These are phyloP conservation scores for Chionis minor DNA, from an alignment of 2,113 vertebrate genomes.

Conservation along the genomic window DNA sequence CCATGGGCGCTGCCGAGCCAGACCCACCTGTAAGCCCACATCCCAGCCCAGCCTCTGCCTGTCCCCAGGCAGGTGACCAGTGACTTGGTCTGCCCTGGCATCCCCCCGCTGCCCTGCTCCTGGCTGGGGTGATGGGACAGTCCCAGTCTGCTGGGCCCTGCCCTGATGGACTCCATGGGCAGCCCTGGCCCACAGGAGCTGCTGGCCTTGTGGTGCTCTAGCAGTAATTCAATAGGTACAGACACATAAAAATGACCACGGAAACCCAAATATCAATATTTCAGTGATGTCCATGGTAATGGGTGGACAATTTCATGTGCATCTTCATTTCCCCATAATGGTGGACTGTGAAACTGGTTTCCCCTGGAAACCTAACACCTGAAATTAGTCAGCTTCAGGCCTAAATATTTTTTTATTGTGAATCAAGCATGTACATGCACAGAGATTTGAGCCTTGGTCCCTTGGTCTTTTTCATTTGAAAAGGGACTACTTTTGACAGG, in stretches of 20 bases:
- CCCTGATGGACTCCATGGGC: background rate
- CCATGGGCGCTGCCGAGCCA: accelerated
- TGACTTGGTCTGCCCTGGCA: background rate
- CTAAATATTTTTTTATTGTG: background rate
- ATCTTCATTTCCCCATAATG: background rate
- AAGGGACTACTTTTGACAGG: background rate
- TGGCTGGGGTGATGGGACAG: background rate
- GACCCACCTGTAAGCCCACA: background rate
- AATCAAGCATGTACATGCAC: background rate
- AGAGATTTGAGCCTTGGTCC: background rate
- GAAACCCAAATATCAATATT: background rate
- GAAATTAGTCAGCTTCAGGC: background rate
- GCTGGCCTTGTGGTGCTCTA: background rate
- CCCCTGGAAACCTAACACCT: background rate
- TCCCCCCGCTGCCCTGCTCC: accelerated
- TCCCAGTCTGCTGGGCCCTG: background rate
- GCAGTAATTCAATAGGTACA: background rate
- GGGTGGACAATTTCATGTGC: background rate
- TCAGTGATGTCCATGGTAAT: background rate
- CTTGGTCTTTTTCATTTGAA: background rate
- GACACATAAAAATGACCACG: background rate
- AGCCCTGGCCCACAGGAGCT: background rate
- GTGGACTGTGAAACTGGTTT: background rate
- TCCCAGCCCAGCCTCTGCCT: accelerated
- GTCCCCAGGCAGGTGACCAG: background rate